Evolutionary conservation across 2,888 invertebrate genomes (phyloP).

Genomic region (Drosophila atripex): DNA sequence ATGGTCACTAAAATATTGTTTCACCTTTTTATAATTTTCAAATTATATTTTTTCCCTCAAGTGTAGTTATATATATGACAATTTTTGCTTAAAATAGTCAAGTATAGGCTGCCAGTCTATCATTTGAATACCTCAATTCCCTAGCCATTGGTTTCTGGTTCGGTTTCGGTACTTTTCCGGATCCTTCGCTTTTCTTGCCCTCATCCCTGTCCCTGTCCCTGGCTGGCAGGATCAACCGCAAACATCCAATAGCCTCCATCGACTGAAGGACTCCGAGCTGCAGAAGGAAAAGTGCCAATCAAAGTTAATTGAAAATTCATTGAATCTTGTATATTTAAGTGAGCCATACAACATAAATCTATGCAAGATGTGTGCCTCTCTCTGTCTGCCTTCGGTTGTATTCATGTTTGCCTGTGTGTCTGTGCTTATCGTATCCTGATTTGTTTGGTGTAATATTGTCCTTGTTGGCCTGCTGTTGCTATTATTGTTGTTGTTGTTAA

Average conservation of each 20-base stretch:
- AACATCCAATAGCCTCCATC: slow-evolving; percentile 22
- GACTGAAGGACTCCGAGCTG: slow-evolving; percentile 29
- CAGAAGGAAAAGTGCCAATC: slow-evolving; percentile 75
- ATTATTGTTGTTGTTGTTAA: slow-evolving; percentile 3
- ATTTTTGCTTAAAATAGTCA: slow-evolving; percentile 31
- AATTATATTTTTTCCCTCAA: neutral
- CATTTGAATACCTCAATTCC: slow-evolving; percentile 32
- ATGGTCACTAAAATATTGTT: neutral
- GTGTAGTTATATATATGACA: slow-evolving; percentile 14
- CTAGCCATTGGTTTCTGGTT: slow-evolving; percentile 17
- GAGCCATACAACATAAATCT: slow-evolving; percentile 57
- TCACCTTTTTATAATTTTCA: neutral
- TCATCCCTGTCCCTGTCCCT: slow-evolving; percentile 29
- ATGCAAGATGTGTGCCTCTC: slow-evolving; percentile 26
- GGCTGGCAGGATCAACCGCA: slow-evolving; percentile 27
- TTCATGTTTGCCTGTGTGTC: slow-evolving; percentile 6
- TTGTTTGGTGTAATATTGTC: slow-evolving; percentile 23
- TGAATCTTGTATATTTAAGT: slow-evolving; percentile 78
- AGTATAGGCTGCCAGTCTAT: slow-evolving; percentile 25
- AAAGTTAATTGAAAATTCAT: slow-evolving; percentile 79
- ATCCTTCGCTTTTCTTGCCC: slow-evolving; percentile 49
- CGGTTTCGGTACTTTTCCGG: slow-evolving; percentile 19
- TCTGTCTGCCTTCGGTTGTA: slow-evolving; percentile 3
- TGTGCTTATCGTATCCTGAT: slow-evolving; percentile 28
- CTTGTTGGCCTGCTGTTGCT: neutral